phyloP scores from a whole-genome alignment of 2,888 invertebrate genomes.

The Drosophila villosipedis region DNA sequence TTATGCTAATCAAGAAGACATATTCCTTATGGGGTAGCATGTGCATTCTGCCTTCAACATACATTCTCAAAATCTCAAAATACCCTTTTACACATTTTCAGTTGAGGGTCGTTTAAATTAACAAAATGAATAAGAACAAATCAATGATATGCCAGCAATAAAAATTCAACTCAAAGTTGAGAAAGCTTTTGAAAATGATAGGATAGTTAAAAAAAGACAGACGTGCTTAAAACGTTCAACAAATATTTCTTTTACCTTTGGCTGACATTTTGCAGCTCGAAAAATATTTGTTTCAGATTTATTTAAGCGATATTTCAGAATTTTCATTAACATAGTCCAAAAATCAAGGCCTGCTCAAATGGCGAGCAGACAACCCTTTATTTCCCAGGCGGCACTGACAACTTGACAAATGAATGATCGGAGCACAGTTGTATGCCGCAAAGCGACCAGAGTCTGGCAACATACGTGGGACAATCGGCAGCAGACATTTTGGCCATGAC shows the following conservation, averaged over 20 bases:
- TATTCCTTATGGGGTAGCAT: background rate
- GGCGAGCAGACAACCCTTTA: background rate
- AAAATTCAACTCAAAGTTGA: background rate
- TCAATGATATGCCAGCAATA: background rate
- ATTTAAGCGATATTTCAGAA: background rate
- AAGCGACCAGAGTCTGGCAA: slow-evolving; percentile 59
- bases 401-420: slow-evolving; percentile 77
- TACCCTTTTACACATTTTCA: background rate
- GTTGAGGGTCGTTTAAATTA: background rate
- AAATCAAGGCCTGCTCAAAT: slow-evolving; percentile 15
- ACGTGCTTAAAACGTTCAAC: background rate
- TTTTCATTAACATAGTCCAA: slow-evolving; percentile 5
- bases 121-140: background rate
- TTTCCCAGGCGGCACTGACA: slow-evolving; percentile 49
- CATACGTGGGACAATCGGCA: slow-evolving; percentile 12
- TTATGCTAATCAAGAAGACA: background rate
- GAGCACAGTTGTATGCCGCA: slow-evolving; percentile 56
- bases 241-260: background rate
- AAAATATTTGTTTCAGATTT: background rate
- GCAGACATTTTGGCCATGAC: slow-evolving; percentile 52
- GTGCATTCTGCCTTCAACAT: background rate
- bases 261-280: background rate
- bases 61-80: background rate
- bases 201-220: background rate
- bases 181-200: background rate